phyloP scores from a whole-genome alignment of 2,113 vertebrate species.

The Rhadina sibilatrix region DNA sequence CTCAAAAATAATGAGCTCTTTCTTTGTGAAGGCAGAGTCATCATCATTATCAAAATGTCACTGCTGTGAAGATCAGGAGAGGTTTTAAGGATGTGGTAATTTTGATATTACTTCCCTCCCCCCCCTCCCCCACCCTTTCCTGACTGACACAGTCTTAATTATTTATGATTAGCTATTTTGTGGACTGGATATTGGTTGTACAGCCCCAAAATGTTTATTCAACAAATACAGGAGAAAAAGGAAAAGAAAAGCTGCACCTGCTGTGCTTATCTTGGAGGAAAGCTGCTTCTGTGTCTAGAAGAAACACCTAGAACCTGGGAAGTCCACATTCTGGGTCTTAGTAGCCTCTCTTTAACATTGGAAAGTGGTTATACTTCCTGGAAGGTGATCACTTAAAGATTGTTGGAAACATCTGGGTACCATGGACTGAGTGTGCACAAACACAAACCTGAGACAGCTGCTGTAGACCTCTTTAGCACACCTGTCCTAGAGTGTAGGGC shows the following conservation, averaged over 20 bases:
- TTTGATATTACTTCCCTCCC: neutral
- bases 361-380: neutral
- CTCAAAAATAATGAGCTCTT: slow-evolving; percentile 36
- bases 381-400: neutral
- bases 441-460: neutral
- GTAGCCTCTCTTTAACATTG: fast-evolving
- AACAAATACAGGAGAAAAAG: neutral
- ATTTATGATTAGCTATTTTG: neutral
- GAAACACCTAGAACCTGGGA: neutral
- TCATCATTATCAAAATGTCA: slow-evolving; percentile 34
- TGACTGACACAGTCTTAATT: slow-evolving; percentile 6
- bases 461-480: neutral
- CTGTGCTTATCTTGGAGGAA: neutral
- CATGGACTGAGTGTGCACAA: fast-evolving
- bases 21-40: neutral
- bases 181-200: neutral
- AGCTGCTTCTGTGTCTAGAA: neutral
- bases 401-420: neutral
- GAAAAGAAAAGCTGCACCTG: neutral
- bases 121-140: neutral
- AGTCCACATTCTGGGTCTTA: neutral
- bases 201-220: neutral
- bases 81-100: neutral
- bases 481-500: neutral
- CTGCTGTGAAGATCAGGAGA: neutral